Evolutionary conservation across 2,113 vertebrate species (phyloP).

Genomic region (Laticauda laticaudata): DNA sequence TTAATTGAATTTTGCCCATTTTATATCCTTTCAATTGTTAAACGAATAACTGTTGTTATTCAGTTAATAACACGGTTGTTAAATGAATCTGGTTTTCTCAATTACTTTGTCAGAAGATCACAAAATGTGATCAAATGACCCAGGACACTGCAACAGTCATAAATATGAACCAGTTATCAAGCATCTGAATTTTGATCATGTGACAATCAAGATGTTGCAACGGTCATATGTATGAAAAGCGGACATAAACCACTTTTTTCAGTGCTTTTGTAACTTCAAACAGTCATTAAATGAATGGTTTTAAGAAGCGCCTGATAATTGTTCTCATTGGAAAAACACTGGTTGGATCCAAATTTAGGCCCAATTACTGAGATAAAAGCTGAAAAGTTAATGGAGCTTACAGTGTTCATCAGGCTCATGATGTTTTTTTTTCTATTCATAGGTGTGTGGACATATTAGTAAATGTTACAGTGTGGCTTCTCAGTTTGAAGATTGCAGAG

Average conservation of each 20-base stretch:
- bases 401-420: not conserved
- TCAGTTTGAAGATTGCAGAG: constrained; percentile 97
- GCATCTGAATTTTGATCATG: not conserved
- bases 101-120: not conserved
- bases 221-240: not conserved
- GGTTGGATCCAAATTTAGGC: not conserved
- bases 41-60: not conserved
- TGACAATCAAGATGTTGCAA: not conserved
- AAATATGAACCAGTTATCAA: not conserved
- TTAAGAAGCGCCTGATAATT: not conserved
- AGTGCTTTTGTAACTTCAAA: not conserved
- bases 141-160: not conserved
- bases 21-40: not conserved
- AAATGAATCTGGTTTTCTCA: not conserved
- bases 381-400: not conserved
- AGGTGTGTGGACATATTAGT: constrained; percentile 96
- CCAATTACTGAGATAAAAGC: not conserved
- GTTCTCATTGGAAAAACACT: not conserved
- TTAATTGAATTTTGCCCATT: not conserved
- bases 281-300: not conserved
- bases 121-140: not conserved
- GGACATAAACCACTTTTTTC: not conserved
- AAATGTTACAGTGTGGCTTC: constrained; percentile 96
- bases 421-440: not conserved
- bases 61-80: not conserved